Evolutionary conservation across 2,888 invertebrate genomes (phyloP).

Genomic region (Perizoma affinitatum): DNA sequence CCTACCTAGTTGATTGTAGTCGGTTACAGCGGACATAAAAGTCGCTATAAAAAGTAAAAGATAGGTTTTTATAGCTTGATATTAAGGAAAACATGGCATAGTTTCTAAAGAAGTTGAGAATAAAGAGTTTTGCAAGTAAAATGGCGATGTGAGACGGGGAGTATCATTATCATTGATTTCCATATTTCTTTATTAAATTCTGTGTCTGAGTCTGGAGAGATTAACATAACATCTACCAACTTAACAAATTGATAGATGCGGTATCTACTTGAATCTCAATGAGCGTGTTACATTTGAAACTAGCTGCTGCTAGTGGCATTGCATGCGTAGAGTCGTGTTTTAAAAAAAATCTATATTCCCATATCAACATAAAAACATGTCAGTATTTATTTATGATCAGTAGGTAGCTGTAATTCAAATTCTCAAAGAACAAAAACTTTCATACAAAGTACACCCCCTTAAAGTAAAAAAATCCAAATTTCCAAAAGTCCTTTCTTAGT

Average conservation of each 20-base stretch:
- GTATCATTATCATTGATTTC: slow-evolving; percentile 36
- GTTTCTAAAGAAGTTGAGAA: slow-evolving; percentile 33
- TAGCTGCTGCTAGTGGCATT: no score
- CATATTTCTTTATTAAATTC: slow-evolving; percentile 29
- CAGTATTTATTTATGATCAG: no score
- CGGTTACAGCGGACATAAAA: slow-evolving; percentile 40
- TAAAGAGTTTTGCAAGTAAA: slow-evolving; percentile 41
- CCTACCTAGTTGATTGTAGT: slow-evolving; percentile 36
- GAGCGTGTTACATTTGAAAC: no score
- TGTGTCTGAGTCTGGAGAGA: slow-evolving; percentile 12
- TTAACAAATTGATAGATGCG: not conserved
- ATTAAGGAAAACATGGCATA: slow-evolving; percentile 34
- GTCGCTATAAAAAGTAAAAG: slow-evolving; percentile 42
- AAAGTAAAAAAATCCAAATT: no score
- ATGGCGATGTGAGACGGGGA: slow-evolving; percentile 31
- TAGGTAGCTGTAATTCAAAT: no score
- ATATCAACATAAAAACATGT: no score
- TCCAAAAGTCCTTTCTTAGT: no score
- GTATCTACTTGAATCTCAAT: no score
- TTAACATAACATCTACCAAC: slow-evolving; percentile 10
- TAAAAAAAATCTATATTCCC: no score
- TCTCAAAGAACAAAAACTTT: no score
- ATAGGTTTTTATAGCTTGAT: slow-evolving; percentile 41
- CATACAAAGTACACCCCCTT: no score
- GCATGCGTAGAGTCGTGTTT: no score